Conservation (phyloP, 2,888 invertebrate species). For the Labia minor region DNA sequence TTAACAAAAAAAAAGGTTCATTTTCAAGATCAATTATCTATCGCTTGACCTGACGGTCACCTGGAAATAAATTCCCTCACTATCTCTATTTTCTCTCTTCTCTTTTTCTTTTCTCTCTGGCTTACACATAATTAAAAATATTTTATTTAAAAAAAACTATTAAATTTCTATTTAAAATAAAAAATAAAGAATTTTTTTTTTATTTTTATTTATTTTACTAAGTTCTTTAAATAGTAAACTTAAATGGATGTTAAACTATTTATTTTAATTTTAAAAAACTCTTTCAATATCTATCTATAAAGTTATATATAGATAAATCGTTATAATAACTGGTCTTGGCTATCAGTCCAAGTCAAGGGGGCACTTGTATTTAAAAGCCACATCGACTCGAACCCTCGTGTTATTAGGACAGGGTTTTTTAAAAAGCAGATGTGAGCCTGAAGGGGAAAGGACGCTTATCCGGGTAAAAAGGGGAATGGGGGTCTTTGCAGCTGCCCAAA, state of each 20-base stretch:
- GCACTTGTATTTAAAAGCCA: constrained; percentile 13
- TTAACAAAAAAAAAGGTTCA: background rate
- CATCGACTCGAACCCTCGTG: background rate
- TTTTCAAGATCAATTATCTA: background rate
- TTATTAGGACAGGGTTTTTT: background rate
- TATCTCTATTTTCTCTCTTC: too few relatives aligned
- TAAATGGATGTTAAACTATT: too few relatives aligned
- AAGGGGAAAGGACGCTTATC: too few relatives aligned
- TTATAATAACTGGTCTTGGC: constrained; percentile 9
- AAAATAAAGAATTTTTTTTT: too few relatives aligned
- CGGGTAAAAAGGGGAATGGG: background rate
- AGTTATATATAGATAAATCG: background rate
- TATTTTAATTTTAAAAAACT: too few relatives aligned
- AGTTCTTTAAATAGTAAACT: too few relatives aligned
- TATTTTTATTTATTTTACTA: too few relatives aligned
- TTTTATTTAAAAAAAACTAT: too few relatives aligned
- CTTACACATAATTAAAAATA: too few relatives aligned
- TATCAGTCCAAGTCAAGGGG: background rate
- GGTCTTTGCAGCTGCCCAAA: constrained; percentile 14
- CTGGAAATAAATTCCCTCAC: too few relatives aligned
- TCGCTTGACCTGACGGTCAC: background rate
- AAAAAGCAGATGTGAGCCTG: background rate
- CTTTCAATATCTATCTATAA: background rate
- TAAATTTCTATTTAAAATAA: too few relatives aligned
- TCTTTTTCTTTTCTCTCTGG: too few relatives aligned